A percentile compares a stretch with the other conserved stretches of the same genome.
phyloP scores from a whole-genome alignment of 1,140 invertebrate genomes.

The Aphelinus atriplicis region DNA sequence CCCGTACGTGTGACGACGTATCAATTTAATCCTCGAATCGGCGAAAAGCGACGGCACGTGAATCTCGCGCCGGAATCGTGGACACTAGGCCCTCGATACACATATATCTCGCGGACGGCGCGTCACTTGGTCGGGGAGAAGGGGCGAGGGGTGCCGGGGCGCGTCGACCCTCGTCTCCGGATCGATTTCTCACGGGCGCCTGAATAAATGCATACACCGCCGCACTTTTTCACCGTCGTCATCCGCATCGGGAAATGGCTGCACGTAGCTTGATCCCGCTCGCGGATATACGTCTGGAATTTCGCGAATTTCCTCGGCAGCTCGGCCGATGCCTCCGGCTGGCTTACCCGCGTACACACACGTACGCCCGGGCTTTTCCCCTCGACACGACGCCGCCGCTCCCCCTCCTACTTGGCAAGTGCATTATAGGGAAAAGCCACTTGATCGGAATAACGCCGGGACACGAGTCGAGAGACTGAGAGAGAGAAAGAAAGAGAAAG shows the following conservation, averaged over 20 bases:
- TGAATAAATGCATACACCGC: background rate
- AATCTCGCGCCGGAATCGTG: too few species aligned
- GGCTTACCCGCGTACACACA: background rate
- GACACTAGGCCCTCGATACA: too few species aligned
- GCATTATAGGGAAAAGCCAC: constrained; percentile 32
- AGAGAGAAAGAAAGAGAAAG: too few species aligned
- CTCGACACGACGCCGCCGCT: background rate
- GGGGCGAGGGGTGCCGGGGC: too few species aligned
- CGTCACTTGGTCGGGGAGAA: too few species aligned
- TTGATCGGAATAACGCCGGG: constrained; percentile 38
- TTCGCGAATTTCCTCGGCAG: constrained; percentile 28
- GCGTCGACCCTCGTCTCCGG: too few species aligned
- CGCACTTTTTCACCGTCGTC: background rate
- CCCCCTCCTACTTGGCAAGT: constrained; percentile 11
- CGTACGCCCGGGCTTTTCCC: background rate
- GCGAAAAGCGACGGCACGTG: too few species aligned
- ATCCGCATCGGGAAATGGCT: background rate
- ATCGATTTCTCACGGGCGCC: background rate
- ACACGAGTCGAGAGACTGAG: too few species aligned
- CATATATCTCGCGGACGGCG: too few species aligned
- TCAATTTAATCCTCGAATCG: too few species aligned
- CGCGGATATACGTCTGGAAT: constrained; percentile 25
- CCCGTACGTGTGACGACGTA: too few species aligned
- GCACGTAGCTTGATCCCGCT: constrained; percentile 3
- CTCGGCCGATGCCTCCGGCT: constrained; percentile 9